These are phyloP conservation scores for Clarias fuscus DNA, from an alignment of 2,797 vertebrate genomes.

Conservation along the genomic window DNA sequence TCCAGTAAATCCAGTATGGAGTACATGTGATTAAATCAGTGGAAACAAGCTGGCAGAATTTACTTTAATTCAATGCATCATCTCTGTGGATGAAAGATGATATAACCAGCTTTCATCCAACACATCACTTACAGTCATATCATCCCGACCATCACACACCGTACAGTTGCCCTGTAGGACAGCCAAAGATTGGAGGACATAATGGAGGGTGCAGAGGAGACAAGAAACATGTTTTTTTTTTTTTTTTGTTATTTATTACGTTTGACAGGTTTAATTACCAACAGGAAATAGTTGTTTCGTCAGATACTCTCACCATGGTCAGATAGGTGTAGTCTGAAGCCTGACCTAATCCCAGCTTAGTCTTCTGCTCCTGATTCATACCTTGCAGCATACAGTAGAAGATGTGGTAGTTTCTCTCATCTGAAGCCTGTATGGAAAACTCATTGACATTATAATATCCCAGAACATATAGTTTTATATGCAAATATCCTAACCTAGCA, in stretches of 20 bases:
- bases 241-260: not conserved
- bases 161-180: constrained; percentile 86
- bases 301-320: constrained; percentile 82
- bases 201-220: not conserved
- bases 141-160: constrained; percentile 89
- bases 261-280: not conserved
- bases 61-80: not conserved
- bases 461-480: not conserved
- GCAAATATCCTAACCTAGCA: not conserved
- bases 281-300: not conserved
- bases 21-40: not conserved
- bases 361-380: constrained; percentile 89
- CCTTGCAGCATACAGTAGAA: constrained; percentile 98
- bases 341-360: constrained; percentile 84
- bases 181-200: constrained; percentile 21
- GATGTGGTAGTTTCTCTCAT: constrained; percentile 96
- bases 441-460: not conserved
- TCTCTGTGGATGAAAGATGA: constrained; percentile 1
- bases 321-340: constrained; percentile 92
- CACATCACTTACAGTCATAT: constrained; percentile 61
- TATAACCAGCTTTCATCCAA: not conserved
- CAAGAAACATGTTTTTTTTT: not conserved
- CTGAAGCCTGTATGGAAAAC: constrained; percentile 74
- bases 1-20: not conserved
- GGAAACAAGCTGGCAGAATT: not conserved